phyloP scores from a whole-genome alignment of 2,797 vertebrate genomes.

The Pseudochaenichthys georgianus region DNA sequence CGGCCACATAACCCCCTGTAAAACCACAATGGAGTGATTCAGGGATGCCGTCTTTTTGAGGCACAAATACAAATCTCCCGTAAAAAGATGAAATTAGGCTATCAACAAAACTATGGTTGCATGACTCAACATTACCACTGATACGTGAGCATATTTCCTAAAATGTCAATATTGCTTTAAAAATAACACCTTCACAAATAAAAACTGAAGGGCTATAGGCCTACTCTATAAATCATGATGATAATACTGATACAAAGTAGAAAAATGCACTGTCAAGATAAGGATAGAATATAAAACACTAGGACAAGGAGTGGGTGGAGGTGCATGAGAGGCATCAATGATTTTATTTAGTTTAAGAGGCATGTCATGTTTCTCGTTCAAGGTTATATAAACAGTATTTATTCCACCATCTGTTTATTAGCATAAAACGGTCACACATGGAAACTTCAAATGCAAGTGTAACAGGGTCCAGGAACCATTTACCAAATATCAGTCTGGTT shows the following conservation, averaged over 20 bases:
- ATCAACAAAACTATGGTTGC: too few species aligned
- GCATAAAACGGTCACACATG: constrained; percentile 21
- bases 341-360: constrained; percentile 37
- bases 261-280: constrained; percentile 6
- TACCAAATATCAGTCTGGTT: background rate
- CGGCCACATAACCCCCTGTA: too few species aligned
- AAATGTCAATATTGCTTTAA: background rate
- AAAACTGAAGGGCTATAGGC: background rate
- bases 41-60: too few species aligned
- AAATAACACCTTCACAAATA: background rate
- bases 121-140: too few species aligned
- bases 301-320: background rate
- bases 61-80: too few species aligned
- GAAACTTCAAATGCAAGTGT: constrained; percentile 1
- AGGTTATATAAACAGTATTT: constrained; percentile 33
- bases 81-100: too few species aligned
- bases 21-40: too few species aligned
- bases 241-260: background rate
- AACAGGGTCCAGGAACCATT: constrained; percentile 24
- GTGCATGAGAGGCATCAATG: background rate
- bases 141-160: background rate
- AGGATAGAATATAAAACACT: background rate
- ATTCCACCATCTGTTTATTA: constrained; percentile 37
- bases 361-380: constrained; percentile 38
- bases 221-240: background rate